Conservation (phyloP, 1,140 invertebrate genomes). For the Pentalonia nigronervosa region DNA sequence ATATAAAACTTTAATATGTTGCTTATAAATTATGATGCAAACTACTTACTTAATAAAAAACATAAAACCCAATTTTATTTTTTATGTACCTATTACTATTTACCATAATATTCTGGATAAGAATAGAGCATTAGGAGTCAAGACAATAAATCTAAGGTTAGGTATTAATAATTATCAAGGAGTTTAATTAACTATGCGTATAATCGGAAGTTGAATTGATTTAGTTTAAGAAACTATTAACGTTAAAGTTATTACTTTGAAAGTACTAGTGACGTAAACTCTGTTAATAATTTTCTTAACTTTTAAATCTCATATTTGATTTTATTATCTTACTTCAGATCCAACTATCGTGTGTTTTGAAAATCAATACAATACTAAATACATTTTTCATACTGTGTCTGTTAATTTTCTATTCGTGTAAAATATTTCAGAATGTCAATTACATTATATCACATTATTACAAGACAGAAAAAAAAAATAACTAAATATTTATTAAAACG, state of each 20-base stretch:
- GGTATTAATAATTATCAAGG: not conserved
- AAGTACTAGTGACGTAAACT: not conserved
- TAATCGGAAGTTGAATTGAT: slow-evolving; percentile 1
- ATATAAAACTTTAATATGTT: not conserved
- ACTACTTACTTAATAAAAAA: not conserved
- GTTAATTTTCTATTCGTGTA: not conserved
- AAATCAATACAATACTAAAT: not conserved
- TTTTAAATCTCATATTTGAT: not conserved
- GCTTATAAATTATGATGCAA: not conserved
- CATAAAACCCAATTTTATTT: not conserved
- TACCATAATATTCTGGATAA: not conserved
- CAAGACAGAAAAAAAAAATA: not conserved
- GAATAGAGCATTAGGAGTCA: not conserved
- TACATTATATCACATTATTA: not conserved
- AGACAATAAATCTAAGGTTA: not conserved
- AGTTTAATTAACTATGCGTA: not conserved
- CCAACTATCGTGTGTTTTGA: not conserved
- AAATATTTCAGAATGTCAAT: not conserved
- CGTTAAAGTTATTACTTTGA: not conserved
- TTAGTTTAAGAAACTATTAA: slow-evolving; percentile 18
- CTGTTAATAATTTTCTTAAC: not conserved
- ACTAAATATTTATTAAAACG: not conserved
- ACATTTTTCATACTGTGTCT: not conserved
- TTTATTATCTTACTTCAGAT: not conserved
- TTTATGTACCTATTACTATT: not conserved